A percentile compares a stretch with the other conserved stretches of the same genome.
These are phyloP conservation scores for Rhinoderma darwinii DNA, from an alignment of 2,113 vertebrate species.

Conservation along the genomic window DNA sequence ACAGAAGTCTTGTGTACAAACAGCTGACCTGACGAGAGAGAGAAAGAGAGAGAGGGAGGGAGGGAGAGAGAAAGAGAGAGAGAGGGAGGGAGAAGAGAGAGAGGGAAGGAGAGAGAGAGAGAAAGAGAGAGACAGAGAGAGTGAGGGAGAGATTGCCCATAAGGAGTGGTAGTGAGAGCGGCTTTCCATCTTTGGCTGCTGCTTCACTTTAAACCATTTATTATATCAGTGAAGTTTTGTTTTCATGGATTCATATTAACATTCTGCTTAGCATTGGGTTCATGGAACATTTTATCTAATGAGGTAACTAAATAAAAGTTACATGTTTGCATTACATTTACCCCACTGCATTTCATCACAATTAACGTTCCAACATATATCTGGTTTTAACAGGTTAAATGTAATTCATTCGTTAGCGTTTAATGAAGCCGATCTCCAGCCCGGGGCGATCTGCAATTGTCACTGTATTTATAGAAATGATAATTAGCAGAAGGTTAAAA, in stretches of 20 bases:
- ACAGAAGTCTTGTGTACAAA: no score
- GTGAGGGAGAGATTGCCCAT: no score
- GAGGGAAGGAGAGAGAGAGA: no score
- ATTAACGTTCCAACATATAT: neutral
- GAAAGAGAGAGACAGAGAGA: no score
- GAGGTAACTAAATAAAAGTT: neutral
- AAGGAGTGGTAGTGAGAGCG: no score
- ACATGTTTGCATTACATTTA: neutral
- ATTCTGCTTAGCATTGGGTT: neutral
- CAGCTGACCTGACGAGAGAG: no score
- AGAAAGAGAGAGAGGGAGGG: no score
- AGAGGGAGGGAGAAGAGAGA: no score
- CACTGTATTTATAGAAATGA: neutral
- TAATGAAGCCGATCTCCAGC: neutral
- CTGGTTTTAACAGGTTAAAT: neutral
- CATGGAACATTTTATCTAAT: neutral
- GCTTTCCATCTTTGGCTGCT: no score
- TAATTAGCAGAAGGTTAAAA: constrained; percentile 23
- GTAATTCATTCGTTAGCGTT: neutral
- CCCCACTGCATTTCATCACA: neutral
- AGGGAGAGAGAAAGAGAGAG: no score
- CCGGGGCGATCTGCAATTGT: neutral
- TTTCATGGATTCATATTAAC: neutral
- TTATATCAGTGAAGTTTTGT: neutral
- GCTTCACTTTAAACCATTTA: no score